Conservation (phyloP, 2,113 vertebrate species). For the Hucho hucho region DNA sequence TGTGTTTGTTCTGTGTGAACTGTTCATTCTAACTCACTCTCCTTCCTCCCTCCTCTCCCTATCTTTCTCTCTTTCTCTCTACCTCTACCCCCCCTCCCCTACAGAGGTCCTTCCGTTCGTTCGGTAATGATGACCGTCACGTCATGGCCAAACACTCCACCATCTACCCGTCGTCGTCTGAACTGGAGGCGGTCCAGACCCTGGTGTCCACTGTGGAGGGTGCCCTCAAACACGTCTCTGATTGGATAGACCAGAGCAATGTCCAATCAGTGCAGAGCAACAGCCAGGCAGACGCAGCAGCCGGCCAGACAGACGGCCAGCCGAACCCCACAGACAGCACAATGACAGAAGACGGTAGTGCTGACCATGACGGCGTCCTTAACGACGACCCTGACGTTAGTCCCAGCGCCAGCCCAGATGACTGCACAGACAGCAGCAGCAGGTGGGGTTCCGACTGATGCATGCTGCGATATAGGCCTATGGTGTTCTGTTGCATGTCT, state of each 20-base stretch:
- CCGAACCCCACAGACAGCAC: constrained; percentile 38
- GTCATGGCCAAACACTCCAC: constrained; percentile 99
- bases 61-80: constrained; percentile 58
- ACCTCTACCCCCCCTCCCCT: constrained; percentile 78
- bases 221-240: constrained; percentile 96
- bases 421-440: constrained; percentile 75
- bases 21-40: not conserved
- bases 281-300: not conserved
- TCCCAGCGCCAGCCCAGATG: constrained; percentile 57
- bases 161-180: constrained; percentile 95
- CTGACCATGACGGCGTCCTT: constrained; percentile 34
- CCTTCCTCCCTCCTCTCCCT: not conserved
- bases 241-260: constrained; percentile 91
- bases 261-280: constrained; percentile 5
- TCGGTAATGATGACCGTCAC: constrained; percentile 97
- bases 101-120: constrained; percentile 98
- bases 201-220: constrained; percentile 96
- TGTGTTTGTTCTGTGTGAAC: not conserved
- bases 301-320: constrained; percentile 20
- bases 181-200: constrained; percentile 95
- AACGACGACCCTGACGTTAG: constrained; percentile 25
- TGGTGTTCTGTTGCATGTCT: constrained; percentile 96
- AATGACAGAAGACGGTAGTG: constrained; percentile 36
- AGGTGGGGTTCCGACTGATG: constrained; percentile 80
- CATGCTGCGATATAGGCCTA: constrained; percentile 66